A percentile compares a stretch with the other conserved stretches of the same genome.
Evolutionary conservation across 2,888 invertebrate species (phyloP).

Genomic region (Limnephilus auricula): DNA sequence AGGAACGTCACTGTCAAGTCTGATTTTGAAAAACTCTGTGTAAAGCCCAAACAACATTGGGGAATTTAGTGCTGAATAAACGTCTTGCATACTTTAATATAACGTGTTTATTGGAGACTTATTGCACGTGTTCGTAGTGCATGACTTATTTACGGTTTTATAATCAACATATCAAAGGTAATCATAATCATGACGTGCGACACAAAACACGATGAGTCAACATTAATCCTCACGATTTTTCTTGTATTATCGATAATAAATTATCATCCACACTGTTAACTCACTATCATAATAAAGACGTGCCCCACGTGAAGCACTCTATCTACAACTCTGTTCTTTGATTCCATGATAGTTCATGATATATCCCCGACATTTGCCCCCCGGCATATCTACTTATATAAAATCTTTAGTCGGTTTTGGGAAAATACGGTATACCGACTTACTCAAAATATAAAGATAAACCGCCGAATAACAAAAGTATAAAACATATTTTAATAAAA

Average conservation of each 20-base stretch:
- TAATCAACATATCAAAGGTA: not conserved
- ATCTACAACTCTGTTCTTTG: not conserved
- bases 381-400: too few species aligned
- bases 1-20: too few species aligned
- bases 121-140: not conserved
- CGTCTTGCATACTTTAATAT: not conserved
- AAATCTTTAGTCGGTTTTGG: too few species aligned
- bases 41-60: too few species aligned
- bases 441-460: too few species aligned
- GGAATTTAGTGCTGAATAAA: too few species aligned
- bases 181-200: not conserved
- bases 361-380: too few species aligned
- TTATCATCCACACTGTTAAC: not conserved
- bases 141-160: not conserved
- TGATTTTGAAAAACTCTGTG: too few species aligned
- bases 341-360: too few species aligned
- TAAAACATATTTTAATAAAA: too few species aligned
- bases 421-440: too few species aligned
- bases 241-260: not conserved
- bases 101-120: not conserved
- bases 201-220: not conserved
- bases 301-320: not conserved
- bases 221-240: not conserved
- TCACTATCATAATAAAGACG: not conserved
- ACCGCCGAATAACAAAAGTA: too few species aligned